phyloP scores from a whole-genome alignment of 2,888 invertebrate species.

The Calameuta pallipes region DNA sequence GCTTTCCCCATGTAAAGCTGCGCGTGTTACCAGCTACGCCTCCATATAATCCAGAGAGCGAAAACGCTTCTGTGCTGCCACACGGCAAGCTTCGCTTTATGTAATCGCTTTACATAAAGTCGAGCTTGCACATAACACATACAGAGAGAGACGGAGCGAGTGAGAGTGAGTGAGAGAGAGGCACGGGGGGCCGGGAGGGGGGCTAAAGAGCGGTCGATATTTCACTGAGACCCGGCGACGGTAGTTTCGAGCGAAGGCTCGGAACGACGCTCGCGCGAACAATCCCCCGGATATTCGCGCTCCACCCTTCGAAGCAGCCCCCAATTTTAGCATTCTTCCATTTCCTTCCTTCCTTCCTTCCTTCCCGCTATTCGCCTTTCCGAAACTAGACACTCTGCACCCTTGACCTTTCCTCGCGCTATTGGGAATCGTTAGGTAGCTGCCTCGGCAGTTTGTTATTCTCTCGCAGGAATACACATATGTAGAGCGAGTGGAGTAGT shows the following conservation, averaged over 20 bases:
- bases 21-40: constrained; percentile 8
- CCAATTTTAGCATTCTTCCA: background rate
- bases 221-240: constrained; percentile 46
- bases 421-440: background rate
- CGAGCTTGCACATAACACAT: constrained; percentile 28
- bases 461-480: background rate
- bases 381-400: background rate
- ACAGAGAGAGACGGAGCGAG: constrained; percentile 14
- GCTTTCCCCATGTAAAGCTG: constrained; percentile 19
- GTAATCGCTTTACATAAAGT: constrained; percentile 24
- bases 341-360: background rate
- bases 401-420: background rate
- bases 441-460: too few relatives aligned
- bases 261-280: constrained; percentile 36
- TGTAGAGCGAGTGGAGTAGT: background rate
- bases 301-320: background rate
- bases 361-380: background rate
- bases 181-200: constrained; percentile 15
- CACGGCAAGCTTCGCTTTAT: constrained; percentile 10
- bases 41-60: background rate
- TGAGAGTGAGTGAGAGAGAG: constrained; percentile 27
- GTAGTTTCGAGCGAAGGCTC: constrained; percentile 46
- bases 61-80: constrained; percentile 5
- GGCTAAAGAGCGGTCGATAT: constrained; percentile 57
- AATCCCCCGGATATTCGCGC: background rate